A percentile compares a stretch with the other conserved stretches of the same genome.
Conservation (phyloP, 2,797 vertebrate genomes). For the Gallinago solitaria region DNA sequence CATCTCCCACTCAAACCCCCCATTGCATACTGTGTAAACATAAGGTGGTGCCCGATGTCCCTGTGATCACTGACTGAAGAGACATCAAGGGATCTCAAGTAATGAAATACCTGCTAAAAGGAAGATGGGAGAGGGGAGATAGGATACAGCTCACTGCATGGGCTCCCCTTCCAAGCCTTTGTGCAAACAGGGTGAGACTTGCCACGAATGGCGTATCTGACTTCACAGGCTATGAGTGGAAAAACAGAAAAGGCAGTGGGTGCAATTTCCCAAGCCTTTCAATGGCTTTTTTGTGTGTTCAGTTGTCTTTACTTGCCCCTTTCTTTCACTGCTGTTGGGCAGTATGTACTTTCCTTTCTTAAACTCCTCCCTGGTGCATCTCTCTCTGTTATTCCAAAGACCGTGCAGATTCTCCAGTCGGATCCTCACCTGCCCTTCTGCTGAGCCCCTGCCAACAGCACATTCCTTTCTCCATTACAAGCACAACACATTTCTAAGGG, state of each 20-base stretch:
- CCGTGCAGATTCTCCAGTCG: not conserved
- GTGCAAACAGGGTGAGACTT: not conserved
- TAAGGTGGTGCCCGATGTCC: not conserved
- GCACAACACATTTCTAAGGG: not conserved
- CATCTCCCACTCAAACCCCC: not conserved
- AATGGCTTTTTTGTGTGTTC: not conserved
- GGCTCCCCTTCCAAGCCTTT: not conserved
- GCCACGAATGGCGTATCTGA: not conserved
- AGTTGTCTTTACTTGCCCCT: not conserved
- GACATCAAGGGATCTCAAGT: not conserved
- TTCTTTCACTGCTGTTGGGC: not conserved
- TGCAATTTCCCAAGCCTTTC: not conserved
- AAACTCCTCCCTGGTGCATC: not conserved
- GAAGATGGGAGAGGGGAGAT: not conserved
- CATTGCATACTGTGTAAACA: not conserved
- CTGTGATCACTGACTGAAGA: not conserved
- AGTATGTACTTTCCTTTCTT: not conserved
- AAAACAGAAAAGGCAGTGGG: not conserved
- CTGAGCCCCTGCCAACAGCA: not conserved
- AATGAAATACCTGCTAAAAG: not conserved
- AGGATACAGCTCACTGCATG: not conserved
- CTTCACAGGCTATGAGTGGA: not conserved
- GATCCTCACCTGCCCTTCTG: not conserved
- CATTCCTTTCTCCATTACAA: constrained; percentile 50
- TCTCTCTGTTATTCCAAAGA: not conserved